Evolutionary conservation across 2,113 vertebrate species (phyloP).

Genomic region (Sinocyclocheilus maitianheensis): DNA sequence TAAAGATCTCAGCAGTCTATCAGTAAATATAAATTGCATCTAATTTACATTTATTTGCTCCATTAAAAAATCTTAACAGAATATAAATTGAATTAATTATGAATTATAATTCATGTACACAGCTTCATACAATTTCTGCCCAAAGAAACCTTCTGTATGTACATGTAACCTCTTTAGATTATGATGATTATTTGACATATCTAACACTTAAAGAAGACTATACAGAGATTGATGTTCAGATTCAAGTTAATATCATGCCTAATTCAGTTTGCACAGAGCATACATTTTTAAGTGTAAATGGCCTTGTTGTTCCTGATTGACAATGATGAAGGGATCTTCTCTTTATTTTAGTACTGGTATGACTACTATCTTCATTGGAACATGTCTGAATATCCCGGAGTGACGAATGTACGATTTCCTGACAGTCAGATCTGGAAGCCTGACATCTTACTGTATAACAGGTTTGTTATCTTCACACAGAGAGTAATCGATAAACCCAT

Average conservation of each 20-base stretch:
- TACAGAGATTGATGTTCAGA: neutral
- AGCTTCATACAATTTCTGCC: neutral
- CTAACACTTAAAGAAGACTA: neutral
- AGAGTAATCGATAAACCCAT: neutral
- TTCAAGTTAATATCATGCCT: neutral
- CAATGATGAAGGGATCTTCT: slow-evolving; percentile 26
- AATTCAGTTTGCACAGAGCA: neutral
- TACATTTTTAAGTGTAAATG: neutral
- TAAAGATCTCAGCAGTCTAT: neutral
- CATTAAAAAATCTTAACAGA: neutral
- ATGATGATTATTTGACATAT: neutral
- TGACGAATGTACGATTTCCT: slow-evolving; percentile 87
- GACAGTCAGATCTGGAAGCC: slow-evolving; percentile 92
- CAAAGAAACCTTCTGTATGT: neutral
- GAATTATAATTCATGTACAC: neutral
- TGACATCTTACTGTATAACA: slow-evolving; percentile 97
- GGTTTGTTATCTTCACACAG: slow-evolving; percentile 71
- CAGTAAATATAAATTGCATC: neutral
- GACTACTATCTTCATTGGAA: slow-evolving; percentile 92
- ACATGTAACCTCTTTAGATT: neutral
- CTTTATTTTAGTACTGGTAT: slow-evolving; percentile 82
- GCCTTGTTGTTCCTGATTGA: neutral
- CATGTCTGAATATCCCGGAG: slow-evolving; percentile 83
- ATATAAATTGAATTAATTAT: neutral
- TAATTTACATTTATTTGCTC: neutral